phyloP scores from a whole-genome alignment of 2,113 vertebrate species.

The Fregetta grallaria region DNA sequence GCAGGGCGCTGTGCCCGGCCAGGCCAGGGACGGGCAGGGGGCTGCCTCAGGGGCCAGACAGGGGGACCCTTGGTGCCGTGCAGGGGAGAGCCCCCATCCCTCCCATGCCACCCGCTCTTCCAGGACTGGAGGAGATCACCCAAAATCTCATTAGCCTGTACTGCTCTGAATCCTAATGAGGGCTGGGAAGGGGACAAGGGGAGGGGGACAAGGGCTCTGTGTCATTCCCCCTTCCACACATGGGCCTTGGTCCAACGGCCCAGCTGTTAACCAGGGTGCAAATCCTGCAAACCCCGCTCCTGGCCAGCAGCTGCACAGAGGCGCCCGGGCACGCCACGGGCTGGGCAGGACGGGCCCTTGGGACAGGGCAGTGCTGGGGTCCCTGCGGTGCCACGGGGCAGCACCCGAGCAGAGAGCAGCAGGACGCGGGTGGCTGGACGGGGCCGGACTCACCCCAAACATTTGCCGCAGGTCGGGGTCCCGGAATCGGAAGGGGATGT shows the following conservation, averaged over 20 bases:
- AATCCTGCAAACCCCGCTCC: background rate
- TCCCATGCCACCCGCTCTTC: background rate
- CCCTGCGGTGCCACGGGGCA: fast-evolving
- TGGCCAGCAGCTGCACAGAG: fast-evolving
- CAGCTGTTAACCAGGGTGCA: background rate
- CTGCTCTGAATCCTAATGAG: background rate
- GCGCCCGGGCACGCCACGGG: fast-evolving
- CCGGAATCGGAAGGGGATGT: slow-evolving; percentile 98
- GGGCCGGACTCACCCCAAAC: slow-evolving; percentile 87
- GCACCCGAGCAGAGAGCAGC: background rate
- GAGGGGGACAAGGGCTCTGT: background rate
- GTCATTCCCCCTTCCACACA: fast-evolving
- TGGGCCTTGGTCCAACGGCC: background rate
- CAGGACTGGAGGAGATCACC: background rate
- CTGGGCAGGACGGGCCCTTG: fast-evolving
- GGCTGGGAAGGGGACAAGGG: background rate
- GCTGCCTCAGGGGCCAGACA: background rate
- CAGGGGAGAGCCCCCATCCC: background rate
- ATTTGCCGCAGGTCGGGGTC: slow-evolving; percentile 97
- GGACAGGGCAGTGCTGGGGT: background rate
- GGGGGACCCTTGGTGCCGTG: background rate
- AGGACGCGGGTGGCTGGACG: fast-evolving
- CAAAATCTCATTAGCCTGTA: background rate
- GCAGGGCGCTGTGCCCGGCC: background rate
- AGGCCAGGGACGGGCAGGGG: background rate